Conservation (phyloP, 1,140 invertebrate species). For the Bombus affinis region DNA sequence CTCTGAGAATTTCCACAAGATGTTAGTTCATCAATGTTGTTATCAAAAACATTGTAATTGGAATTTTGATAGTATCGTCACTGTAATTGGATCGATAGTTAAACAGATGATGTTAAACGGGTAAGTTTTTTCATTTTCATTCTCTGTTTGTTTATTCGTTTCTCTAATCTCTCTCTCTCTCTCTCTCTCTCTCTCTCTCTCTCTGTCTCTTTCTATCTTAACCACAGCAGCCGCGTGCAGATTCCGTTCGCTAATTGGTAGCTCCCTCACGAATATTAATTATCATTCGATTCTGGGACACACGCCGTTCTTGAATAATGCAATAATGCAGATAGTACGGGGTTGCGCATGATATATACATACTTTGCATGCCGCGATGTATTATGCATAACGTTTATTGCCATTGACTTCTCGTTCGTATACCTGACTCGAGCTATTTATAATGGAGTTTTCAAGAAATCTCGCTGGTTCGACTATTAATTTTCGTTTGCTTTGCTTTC, state of each 20-base stretch:
- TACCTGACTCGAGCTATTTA: neutral
- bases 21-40: neutral
- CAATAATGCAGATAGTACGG: slow-evolving; percentile 38
- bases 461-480: neutral
- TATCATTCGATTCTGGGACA: slow-evolving; percentile 54
- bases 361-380: slow-evolving; percentile 37
- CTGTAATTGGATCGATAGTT: slow-evolving; percentile 36
- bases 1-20: neutral
- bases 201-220: neutral
- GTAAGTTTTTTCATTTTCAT: neutral
- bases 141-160: neutral
- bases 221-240: slow-evolving; percentile 9
- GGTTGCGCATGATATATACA: slow-evolving; percentile 31
- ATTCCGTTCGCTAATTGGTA: slow-evolving; percentile 49
- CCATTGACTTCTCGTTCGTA: slow-evolving; percentile 1
- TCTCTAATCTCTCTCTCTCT: neutral
- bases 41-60: too few species aligned
- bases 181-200: neutral
- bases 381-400: slow-evolving; percentile 33
- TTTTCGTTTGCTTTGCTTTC: neutral
- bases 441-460: neutral
- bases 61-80: slow-evolving; percentile 43
- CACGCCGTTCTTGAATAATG: slow-evolving; percentile 42
- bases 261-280: slow-evolving; percentile 59
- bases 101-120: slow-evolving; percentile 31